Conservation (phyloP, 2,113 vertebrate genomes). For the Sphaerodactylus townsendi region DNA sequence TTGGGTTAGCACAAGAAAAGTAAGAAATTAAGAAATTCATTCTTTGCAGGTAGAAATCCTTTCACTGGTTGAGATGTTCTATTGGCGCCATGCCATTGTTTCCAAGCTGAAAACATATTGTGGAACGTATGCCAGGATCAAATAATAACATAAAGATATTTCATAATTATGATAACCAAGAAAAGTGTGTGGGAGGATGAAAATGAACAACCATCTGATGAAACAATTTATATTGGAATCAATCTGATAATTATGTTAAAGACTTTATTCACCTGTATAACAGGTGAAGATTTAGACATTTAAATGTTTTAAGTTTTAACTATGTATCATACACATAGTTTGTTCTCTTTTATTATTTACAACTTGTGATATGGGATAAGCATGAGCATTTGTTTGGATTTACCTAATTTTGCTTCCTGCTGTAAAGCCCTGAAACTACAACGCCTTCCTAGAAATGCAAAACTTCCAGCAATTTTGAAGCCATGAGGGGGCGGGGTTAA, state of each 20-base stretch:
- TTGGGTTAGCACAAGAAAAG: no score
- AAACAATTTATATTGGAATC: neutral
- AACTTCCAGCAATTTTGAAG: no score
- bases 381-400: neutral
- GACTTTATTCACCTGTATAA: neutral
- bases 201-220: neutral
- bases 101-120: neutral
- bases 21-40: no score
- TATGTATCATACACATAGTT: neutral
- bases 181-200: neutral
- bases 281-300: neutral
- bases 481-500: no score
- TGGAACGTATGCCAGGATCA: neutral
- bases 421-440: no score
- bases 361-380: neutral
- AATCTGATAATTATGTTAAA: neutral
- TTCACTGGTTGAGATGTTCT: no score
- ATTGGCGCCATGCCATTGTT: no score
- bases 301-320: neutral
- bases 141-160: neutral
- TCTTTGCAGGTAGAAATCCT: no score
- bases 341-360: neutral
- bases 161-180: constrained; percentile 1
- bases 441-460: no score
- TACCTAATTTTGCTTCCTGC: no score